Conservation (phyloP, 2,797 vertebrate genomes). For the Sebastiscus albofasciatus region DNA sequence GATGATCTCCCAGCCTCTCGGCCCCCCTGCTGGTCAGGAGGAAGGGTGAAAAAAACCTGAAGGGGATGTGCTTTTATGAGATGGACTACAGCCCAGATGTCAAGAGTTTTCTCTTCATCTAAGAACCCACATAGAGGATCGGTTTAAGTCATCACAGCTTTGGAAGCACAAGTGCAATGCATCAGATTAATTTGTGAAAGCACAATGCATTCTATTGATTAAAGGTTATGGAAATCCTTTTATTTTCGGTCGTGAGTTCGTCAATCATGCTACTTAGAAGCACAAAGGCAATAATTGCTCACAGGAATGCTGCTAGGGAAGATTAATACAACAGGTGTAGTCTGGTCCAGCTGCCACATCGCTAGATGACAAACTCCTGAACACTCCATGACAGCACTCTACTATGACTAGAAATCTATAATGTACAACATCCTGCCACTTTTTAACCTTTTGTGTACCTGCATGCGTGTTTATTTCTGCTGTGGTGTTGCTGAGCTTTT, state of each 20-base stretch:
- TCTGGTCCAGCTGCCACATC: neutral
- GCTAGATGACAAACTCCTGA: neutral
- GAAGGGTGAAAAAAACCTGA: neutral
- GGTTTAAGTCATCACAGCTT: neutral
- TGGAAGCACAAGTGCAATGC: neutral
- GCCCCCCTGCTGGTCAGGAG: neutral
- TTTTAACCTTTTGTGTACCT: neutral
- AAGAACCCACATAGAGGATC: neutral
- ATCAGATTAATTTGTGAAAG: neutral
- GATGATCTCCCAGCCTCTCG: conserved; percentile 3
- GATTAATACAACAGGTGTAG: neutral
- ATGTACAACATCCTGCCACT: neutral
- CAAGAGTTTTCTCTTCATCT: conserved; percentile 25
- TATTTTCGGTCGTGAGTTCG: neutral
- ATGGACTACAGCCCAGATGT: conserved; percentile 36
- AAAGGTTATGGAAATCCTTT: neutral
- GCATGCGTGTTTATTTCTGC: neutral
- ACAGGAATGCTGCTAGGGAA: neutral
- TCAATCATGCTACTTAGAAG: neutral
- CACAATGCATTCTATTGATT: neutral
- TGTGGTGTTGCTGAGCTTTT: neutral
- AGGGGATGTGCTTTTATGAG: conserved; percentile 27
- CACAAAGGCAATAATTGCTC: neutral
- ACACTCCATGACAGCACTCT: neutral
- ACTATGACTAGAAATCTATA: neutral